phyloP scores from a whole-genome alignment of 2,888 invertebrate species.

The Perizoma flavofasciatum region DNA sequence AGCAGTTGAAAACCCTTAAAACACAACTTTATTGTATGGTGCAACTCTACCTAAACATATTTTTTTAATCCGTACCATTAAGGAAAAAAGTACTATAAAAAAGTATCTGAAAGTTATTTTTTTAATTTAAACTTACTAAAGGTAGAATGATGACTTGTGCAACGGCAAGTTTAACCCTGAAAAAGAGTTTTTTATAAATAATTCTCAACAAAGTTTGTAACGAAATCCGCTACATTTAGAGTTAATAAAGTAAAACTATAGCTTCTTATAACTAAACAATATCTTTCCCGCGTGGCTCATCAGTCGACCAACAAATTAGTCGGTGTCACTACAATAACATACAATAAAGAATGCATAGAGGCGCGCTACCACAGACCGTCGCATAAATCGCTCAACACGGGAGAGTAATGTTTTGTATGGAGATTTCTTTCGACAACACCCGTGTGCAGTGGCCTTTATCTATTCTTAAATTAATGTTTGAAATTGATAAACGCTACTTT shows the following conservation, averaged over 20 bases:
- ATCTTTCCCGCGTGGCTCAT: constrained; percentile 76
- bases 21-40: too few relatives aligned
- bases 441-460: constrained; percentile 77
- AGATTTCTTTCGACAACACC: constrained; percentile 81
- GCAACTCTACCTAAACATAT: too few relatives aligned
- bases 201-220: background rate
- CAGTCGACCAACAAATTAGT: constrained; percentile 82
- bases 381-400: constrained; percentile 81
- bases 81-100: too few relatives aligned
- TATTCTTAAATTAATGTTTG: constrained; percentile 77
- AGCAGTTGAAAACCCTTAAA: too few relatives aligned
- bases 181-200: too few relatives aligned
- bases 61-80: too few relatives aligned
- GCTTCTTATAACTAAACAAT: constrained; percentile 63
- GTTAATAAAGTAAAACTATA: constrained; percentile 66
- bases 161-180: too few relatives aligned
- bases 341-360: constrained; percentile 74
- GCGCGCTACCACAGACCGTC: constrained; percentile 67
- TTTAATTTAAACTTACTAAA: too few relatives aligned
- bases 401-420: constrained; percentile 83
- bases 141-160: too few relatives aligned
- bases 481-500: constrained; percentile 68
- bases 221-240: constrained; percentile 43
- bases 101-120: too few relatives aligned
- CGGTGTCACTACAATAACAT: constrained; percentile 83